These are phyloP conservation scores for Minunthozetes semirufus DNA, from an alignment of 2,888 invertebrate species.

Conservation along the genomic window DNA sequence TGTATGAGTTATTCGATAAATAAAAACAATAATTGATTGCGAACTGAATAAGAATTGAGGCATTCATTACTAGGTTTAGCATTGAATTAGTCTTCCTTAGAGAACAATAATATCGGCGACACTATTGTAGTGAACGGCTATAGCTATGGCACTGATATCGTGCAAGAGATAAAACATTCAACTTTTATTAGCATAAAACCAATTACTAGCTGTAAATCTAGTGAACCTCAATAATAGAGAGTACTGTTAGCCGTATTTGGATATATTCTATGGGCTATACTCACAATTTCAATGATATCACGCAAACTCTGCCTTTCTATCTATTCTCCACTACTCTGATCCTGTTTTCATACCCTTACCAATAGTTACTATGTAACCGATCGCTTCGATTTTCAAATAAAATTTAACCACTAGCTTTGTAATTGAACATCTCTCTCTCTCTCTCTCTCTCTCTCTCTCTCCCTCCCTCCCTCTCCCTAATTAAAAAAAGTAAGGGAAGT, in stretches of 20 bases:
- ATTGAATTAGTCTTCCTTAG: constrained; percentile 6
- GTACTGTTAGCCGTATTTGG: not conserved
- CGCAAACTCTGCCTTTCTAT: constrained; percentile 2
- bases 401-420: constrained; percentile 20
- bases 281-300: constrained; percentile 15
- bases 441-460: too few species aligned
- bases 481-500: too few species aligned
- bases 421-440: not conserved
- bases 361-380: constrained; percentile 19
- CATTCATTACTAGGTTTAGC: not conserved
- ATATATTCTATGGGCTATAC: not conserved
- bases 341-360: constrained; percentile 15
- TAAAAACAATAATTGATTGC: constrained; percentile 21
- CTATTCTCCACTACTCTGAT: not conserved
- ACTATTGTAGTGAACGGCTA: not conserved
- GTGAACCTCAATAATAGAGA: not conserved
- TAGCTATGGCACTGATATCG: constrained; percentile 4
- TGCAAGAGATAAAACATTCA: constrained; percentile 20
- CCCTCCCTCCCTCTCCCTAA: too few species aligned
- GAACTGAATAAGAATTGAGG: not conserved
- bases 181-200: constrained; percentile 27
- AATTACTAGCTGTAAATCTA: constrained; percentile 30
- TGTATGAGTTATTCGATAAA: not conserved
- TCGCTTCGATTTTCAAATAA: constrained; percentile 13
- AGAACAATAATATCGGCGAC: constrained; percentile 5